Evolutionary conservation across 2,797 vertebrate genomes (phyloP).

Genomic region (Sebastes iracundus): DNA sequence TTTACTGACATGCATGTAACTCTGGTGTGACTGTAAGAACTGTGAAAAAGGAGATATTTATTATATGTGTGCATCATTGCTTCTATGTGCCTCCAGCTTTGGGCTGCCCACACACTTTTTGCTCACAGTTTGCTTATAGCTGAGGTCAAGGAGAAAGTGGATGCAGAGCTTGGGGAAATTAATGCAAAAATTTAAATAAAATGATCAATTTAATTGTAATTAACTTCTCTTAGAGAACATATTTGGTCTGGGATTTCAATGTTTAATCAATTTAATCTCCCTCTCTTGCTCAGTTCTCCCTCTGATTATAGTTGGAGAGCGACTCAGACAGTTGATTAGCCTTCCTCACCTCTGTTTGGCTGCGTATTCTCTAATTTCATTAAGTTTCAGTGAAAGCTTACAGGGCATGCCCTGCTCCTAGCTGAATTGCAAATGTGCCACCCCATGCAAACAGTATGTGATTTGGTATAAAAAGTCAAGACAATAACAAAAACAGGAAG

Average conservation of each 20-base stretch:
- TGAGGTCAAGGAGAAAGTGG: slow-evolving; percentile 10
- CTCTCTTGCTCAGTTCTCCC: slow-evolving; percentile 23
- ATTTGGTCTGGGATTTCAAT: slow-evolving; percentile 68
- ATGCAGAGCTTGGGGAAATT: slow-evolving; percentile 42
- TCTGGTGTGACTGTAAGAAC: not conserved
- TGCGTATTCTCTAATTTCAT: slow-evolving; percentile 68
- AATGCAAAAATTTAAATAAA: slow-evolving; percentile 46
- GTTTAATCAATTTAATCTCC: slow-evolving; percentile 67
- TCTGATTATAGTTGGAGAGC: slow-evolving; percentile 67
- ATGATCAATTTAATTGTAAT: slow-evolving; percentile 70
- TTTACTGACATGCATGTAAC: not conserved
- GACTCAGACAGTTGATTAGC: slow-evolving; percentile 71
- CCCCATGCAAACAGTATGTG: not conserved
- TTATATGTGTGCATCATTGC: not conserved
- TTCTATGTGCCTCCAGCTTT: not conserved
- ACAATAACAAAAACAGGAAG: slow-evolving; percentile 13
- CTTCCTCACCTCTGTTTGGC: slow-evolving; percentile 56
- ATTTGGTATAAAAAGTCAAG: slow-evolving; percentile 15
- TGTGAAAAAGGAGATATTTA: not conserved
- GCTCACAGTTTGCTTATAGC: not conserved
- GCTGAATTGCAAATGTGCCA: slow-evolving; percentile 21
- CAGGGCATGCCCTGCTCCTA: slow-evolving; percentile 25
- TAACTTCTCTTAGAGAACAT: slow-evolving; percentile 69
- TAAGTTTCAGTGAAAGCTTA: slow-evolving; percentile 46
- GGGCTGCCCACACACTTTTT: too few species aligned